Conservation (phyloP, 2,113 vertebrate genomes). For the Chaetodon auriga region DNA sequence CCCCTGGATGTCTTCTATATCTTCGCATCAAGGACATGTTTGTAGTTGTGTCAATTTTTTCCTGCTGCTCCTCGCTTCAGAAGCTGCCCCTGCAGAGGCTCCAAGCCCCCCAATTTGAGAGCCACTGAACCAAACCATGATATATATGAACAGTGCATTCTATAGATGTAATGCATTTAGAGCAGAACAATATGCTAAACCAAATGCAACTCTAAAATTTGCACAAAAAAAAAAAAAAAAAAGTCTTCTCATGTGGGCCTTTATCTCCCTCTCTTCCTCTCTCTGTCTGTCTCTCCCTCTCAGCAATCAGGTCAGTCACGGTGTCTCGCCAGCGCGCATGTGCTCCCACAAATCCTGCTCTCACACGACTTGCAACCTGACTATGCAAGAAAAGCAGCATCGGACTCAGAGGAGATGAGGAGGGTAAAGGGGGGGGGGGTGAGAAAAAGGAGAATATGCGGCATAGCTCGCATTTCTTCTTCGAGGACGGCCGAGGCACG, state of each 20-base stretch:
- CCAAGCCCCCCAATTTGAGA: too few species aligned
- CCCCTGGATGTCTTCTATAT: not conserved
- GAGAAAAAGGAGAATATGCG: slow-evolving; percentile 6
- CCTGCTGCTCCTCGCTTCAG: too few species aligned
- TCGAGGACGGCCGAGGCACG: not conserved
- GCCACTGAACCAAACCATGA: not conserved
- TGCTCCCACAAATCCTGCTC: slow-evolving; percentile 61
- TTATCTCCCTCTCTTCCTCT: slow-evolving; percentile 9
- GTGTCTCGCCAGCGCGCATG: slow-evolving; percentile 48
- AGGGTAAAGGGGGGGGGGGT: slow-evolving; percentile 27
- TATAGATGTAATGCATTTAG: not conserved
- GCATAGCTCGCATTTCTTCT: slow-evolving; percentile 1
- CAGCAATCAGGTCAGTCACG: slow-evolving; percentile 66
- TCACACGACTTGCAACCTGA: slow-evolving; percentile 69
- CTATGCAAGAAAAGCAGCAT: slow-evolving; percentile 55
- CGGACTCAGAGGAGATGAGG: slow-evolving; percentile 21
- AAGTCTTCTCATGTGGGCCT: slow-evolving; percentile 4
- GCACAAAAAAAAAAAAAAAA: not conserved
- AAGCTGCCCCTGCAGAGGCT: too few species aligned
- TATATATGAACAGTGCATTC: not conserved
- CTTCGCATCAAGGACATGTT: not conserved
- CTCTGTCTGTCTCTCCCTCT: slow-evolving; percentile 25
- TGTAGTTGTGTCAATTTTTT: too few species aligned
- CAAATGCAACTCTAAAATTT: not conserved
- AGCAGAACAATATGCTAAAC: not conserved